A percentile compares a stretch with the other conserved stretches of the same genome.
Evolutionary conservation across 2,113 vertebrate genomes (phyloP).

Genomic region (Sturnira hondurensis): DNA sequence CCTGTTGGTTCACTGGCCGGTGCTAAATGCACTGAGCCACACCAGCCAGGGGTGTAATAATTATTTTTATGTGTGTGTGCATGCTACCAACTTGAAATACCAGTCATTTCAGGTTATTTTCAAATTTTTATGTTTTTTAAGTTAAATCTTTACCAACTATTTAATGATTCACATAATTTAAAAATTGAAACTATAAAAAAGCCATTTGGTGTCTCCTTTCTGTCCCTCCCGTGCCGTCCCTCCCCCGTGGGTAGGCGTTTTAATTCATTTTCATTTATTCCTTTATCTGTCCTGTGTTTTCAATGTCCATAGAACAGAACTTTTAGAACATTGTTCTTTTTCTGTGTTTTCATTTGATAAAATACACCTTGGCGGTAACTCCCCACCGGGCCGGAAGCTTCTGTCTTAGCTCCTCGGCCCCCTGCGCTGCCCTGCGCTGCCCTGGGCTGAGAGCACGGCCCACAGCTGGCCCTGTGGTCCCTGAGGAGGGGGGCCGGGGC

Average conservation of each 20-base stretch:
- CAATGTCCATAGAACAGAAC: neutral
- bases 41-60: no score
- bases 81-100: neutral
- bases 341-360: neutral
- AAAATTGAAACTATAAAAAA: neutral
- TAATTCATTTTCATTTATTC: neutral
- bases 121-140: neutral
- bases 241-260: neutral
- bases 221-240: rapidly evolving
- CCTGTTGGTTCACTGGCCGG: no score
- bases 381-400: rapidly evolving
- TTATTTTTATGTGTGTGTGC: no score
- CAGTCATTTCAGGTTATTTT: neutral
- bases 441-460: no score
- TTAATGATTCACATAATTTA: neutral
- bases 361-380: neutral
- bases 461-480: no score
- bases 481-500: rapidly evolving
- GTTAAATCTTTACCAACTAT: neutral
- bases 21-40: no score
- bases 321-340: neutral
- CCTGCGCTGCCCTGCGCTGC: rapidly evolving
- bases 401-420: rapidly evolving
- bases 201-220: neutral
- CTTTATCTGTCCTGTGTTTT: neutral